A percentile compares a stretch with the other conserved stretches of the same genome.
These are phyloP conservation scores for Plusia festucae DNA, from an alignment of 2,888 invertebrate genomes.

Conservation along the genomic window DNA sequence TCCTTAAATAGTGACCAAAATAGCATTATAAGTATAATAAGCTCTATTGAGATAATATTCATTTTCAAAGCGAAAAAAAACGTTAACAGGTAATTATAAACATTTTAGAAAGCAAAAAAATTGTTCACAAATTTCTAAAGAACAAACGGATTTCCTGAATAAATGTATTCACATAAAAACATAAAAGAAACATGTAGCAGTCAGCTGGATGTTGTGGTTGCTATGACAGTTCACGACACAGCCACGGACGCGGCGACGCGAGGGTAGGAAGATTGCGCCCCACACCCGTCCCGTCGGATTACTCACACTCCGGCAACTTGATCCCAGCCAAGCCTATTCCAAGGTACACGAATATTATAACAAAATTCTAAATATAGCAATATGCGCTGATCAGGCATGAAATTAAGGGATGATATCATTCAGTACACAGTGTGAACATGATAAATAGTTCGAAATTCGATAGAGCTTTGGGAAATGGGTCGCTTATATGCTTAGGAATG, in stretches of 20 bases:
- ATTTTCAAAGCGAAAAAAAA: too few species aligned
- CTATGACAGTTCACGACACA: slow-evolving; percentile 63
- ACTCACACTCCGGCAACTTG: slow-evolving; percentile 75
- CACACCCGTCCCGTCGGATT: slow-evolving; percentile 78
- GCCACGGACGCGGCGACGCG: slow-evolving; percentile 30
- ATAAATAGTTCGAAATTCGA: slow-evolving; percentile 52
- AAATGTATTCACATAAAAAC: slow-evolving; percentile 6
- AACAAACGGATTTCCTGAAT: not conserved
- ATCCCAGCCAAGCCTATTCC: slow-evolving; percentile 61
- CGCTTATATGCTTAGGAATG: slow-evolving; percentile 22
- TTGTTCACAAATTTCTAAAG: not conserved
- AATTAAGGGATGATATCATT: slow-evolving; percentile 72
- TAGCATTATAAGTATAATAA: too few species aligned
- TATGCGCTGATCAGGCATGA: slow-evolving; percentile 77
- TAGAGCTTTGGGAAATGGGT: slow-evolving; percentile 45
- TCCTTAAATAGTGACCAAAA: too few species aligned
- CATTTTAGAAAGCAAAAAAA: not conserved
- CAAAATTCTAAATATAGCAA: slow-evolving; percentile 82
- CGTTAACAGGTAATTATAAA: too few species aligned
- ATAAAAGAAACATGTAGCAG: slow-evolving; percentile 33
- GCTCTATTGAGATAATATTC: too few species aligned
- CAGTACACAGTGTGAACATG: slow-evolving; percentile 50
- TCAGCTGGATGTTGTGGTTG: slow-evolving; percentile 42
- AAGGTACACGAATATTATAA: slow-evolving; percentile 72
- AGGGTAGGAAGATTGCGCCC: slow-evolving; percentile 58